These are phyloP conservation scores for Mylabris phalerata DNA, from an alignment of 1,140 invertebrate genomes.

Conservation along the genomic window DNA sequence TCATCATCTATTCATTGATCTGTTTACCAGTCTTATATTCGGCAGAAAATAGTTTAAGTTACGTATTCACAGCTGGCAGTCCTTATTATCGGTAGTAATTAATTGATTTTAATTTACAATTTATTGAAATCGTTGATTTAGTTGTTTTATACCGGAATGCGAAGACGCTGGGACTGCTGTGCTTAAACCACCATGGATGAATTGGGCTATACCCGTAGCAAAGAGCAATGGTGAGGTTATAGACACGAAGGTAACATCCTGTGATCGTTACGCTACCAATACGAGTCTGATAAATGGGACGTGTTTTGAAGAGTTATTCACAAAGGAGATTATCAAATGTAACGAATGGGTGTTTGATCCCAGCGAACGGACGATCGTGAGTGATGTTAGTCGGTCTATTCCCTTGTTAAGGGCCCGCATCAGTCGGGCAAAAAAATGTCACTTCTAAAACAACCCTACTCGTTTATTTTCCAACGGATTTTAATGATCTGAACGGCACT, in stretches of 20 bases:
- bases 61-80: slow-evolving; percentile 53
- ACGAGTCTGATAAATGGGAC: slow-evolving; percentile 16
- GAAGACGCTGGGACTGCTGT: slow-evolving; percentile 37
- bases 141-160: slow-evolving; percentile 47
- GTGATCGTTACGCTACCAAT: slow-evolving; percentile 30
- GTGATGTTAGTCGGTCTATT: slow-evolving; percentile 42
- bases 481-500: too few species aligned
- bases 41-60: slow-evolving; percentile 54
- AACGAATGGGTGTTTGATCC: slow-evolving; percentile 46
- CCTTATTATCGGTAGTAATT: slow-evolving; percentile 46
- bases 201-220: slow-evolving; percentile 41
- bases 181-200: slow-evolving; percentile 43
- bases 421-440: too few species aligned
- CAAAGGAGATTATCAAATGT: slow-evolving; percentile 36
- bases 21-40: slow-evolving; percentile 51
- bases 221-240: slow-evolving; percentile 15
- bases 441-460: too few species aligned
- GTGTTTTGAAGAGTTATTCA: slow-evolving; percentile 39
- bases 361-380: slow-evolving; percentile 49
- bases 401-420: too few species aligned
- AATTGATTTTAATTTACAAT: not conserved
- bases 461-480: too few species aligned
- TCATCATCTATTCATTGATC: slow-evolving; percentile 48
- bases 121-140: not conserved
- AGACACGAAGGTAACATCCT: slow-evolving; percentile 27